A percentile compares a stretch with the other conserved stretches of the same genome.
Evolutionary conservation across 30 jellyfish, hydroid and myxozoan species (phyloP).

Genomic region (Nemopilema nomurai): DNA sequence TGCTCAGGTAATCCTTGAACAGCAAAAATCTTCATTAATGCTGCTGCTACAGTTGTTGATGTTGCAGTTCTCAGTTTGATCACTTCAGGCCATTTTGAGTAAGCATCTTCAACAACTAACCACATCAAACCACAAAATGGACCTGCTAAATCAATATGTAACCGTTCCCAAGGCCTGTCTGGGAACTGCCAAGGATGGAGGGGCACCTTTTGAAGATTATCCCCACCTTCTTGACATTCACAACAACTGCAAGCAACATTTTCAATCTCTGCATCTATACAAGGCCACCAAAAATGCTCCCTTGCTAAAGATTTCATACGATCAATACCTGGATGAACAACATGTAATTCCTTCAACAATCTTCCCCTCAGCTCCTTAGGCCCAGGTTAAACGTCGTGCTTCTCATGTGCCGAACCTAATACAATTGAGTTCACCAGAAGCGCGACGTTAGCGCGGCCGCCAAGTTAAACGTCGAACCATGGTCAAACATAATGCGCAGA

Average conservation of each 20-base stretch:
- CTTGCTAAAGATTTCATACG: conserved; percentile 72
- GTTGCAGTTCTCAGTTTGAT: conserved; percentile 15
- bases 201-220: conserved; percentile 64
- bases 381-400: conserved; percentile 30
- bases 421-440: conserved; percentile 22
- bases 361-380: conserved; percentile 51
- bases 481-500: not conserved
- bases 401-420: conserved; percentile 60
- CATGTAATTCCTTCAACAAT: conserved; percentile 68
- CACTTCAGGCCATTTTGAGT: conserved; percentile 54
- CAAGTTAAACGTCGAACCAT: conserved; percentile 36
- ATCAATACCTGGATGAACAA: conserved; percentile 67
- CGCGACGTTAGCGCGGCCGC: conserved; percentile 27
- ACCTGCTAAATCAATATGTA: conserved; percentile 63
- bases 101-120: conserved; percentile 68
- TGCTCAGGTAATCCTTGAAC: conserved; percentile 71
- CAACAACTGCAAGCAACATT: conserved; percentile 62
- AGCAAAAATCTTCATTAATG: conserved; percentile 48
- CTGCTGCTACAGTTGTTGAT: conserved; percentile 48
- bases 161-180: conserved; percentile 64
- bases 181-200: conserved; percentile 65
- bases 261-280: conserved; percentile 64
- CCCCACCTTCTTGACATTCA: conserved; percentile 68
- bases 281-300: conserved; percentile 74
- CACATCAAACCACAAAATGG: conserved; percentile 66